Conservation (phyloP, 1,140 invertebrate species). For the Aphelenchoides fujianensis region DNA sequence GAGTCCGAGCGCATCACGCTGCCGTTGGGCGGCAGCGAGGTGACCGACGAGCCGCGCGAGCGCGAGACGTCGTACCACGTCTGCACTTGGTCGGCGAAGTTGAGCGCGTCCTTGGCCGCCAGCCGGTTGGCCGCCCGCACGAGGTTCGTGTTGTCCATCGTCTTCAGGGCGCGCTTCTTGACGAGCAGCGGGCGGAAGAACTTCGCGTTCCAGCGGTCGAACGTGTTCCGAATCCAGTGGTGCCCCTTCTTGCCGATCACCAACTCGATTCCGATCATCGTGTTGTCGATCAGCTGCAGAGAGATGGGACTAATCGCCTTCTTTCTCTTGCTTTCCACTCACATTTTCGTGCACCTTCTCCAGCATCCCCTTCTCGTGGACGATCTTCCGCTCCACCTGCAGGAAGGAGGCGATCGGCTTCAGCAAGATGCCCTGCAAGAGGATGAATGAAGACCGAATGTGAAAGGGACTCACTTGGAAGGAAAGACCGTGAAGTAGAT, state of each 20-base stretch:
- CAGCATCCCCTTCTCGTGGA: constrained; percentile 53
- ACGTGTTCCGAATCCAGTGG: constrained; percentile 55
- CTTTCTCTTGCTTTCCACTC: not conserved
- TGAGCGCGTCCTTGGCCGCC: constrained; percentile 24
- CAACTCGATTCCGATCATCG: constrained; percentile 58
- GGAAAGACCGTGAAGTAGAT: constrained; percentile 68
- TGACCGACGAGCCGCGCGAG: not conserved
- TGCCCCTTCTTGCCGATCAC: constrained; percentile 55
- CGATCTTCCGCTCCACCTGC: constrained; percentile 63
- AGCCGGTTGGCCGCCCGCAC: constrained; percentile 30
- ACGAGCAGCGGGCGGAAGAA: constrained; percentile 51
- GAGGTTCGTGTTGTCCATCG: constrained; percentile 50
- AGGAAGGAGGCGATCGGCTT: constrained; percentile 66
- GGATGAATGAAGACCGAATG: not conserved
- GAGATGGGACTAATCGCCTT: not conserved
- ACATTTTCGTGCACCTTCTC: constrained; percentile 54
- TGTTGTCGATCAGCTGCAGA: constrained; percentile 51
- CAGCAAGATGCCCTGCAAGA: constrained; percentile 65
- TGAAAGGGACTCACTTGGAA: constrained; percentile 62
- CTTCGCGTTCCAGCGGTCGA: constrained; percentile 22
- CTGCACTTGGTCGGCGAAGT: constrained; percentile 27
- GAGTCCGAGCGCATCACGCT: not conserved
- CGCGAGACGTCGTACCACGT: constrained; percentile 22
- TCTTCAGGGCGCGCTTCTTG: constrained; percentile 44
- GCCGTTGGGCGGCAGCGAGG: constrained; percentile 18